Conservation (phyloP, 2,797 vertebrate genomes). For the Argya squamiceps region DNA sequence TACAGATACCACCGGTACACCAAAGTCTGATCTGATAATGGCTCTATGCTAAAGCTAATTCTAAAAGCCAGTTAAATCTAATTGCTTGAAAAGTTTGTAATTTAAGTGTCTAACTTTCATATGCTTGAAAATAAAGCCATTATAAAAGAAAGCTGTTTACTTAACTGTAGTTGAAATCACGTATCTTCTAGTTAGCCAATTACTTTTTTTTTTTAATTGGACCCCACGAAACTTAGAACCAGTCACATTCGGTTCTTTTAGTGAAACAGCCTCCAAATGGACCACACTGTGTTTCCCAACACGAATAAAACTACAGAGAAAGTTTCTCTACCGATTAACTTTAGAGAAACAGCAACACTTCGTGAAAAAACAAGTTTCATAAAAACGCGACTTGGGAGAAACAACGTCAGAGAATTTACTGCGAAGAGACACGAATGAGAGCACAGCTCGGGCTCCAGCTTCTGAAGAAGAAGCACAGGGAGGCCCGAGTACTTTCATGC, state of each 20-base stretch:
- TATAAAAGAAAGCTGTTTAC: not conserved
- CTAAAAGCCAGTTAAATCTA: not conserved
- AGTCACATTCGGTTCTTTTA: not conserved
- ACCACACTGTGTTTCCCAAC: not conserved
- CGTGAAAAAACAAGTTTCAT: not conserved
- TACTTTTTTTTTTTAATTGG: not conserved
- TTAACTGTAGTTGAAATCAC: not conserved
- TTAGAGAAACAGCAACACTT: rapidly evolving
- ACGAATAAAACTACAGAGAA: rapidly evolving
- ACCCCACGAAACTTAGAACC: not conserved
- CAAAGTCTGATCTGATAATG: not conserved
- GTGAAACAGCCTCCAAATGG: rapidly evolving
- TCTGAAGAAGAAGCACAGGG: not conserved
- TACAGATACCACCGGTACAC: not conserved
- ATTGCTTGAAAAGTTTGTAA: not conserved
- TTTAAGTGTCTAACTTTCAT: not conserved
- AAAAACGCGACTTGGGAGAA: not conserved
- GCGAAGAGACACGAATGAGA: not conserved
- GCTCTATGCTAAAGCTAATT: not conserved
- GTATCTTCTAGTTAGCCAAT: rapidly evolving
- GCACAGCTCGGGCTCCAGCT: not conserved
- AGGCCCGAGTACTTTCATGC: not conserved
- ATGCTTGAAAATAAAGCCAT: not conserved
- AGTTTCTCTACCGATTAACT: not conserved
- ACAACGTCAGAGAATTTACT: rapidly evolving